Conservation (phyloP, 2,888 invertebrate species). For the Clistopyga incitator region DNA sequence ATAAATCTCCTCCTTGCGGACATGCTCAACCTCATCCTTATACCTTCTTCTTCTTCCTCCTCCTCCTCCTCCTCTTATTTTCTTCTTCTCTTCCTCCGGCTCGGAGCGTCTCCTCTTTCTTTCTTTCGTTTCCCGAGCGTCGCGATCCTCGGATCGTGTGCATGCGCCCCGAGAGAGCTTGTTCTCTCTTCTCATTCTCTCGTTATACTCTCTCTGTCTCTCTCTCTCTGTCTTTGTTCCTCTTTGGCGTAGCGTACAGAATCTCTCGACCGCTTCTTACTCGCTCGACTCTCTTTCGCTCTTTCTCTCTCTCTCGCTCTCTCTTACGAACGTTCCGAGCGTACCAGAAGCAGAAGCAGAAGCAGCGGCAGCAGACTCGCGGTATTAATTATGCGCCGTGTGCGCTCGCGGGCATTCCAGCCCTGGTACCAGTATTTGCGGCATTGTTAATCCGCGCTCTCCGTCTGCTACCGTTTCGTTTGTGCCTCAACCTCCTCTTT, state of each 20-base stretch:
- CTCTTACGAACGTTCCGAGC: constrained; percentile 35
- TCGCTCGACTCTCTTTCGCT: constrained; percentile 42
- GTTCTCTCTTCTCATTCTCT: constrained; percentile 51
- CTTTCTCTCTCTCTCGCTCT: constrained; percentile 38
- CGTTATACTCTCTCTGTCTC: constrained; percentile 41
- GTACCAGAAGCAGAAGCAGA: neutral
- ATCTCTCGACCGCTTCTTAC: constrained; percentile 56
- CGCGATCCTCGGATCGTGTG: constrained; percentile 68
- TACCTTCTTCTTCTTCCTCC: constrained; percentile 52
- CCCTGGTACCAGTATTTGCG: constrained; percentile 82
- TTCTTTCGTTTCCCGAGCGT: constrained; percentile 52
- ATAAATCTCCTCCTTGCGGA: constrained; percentile 84
- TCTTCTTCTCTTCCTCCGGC: constrained; percentile 50
- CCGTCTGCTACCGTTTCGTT: constrained; percentile 81
- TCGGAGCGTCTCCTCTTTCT: constrained; percentile 43
- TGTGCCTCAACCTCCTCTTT: constrained; percentile 61
- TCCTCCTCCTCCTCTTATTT: constrained; percentile 34
- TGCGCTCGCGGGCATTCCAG: constrained; percentile 82
- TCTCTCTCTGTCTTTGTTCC: constrained; percentile 49
- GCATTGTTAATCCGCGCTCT: constrained; percentile 83
- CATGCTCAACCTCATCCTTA: constrained; percentile 76
- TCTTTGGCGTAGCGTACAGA: constrained; percentile 44
- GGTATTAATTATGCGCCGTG: constrained; percentile 84
- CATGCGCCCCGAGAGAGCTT: constrained; percentile 59
- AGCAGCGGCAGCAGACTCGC: constrained; percentile 51